These are phyloP conservation scores for Polypterus senegalus DNA, from an alignment of 2,113 vertebrate genomes.

Conservation along the genomic window DNA sequence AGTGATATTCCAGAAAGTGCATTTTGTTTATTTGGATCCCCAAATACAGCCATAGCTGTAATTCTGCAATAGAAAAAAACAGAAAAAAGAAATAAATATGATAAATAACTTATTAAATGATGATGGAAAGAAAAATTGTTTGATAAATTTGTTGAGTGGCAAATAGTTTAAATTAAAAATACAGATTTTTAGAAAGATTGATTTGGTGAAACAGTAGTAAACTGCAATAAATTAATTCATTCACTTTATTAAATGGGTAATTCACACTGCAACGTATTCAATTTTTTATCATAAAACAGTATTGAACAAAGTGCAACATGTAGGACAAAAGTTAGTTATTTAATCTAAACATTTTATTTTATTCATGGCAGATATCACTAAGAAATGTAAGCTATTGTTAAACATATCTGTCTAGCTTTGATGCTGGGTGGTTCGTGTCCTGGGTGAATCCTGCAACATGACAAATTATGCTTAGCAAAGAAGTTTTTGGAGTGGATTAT, in stretches of 20 bases:
- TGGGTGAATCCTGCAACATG: too few species aligned
- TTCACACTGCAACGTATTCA: background rate
- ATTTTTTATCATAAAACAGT: too few species aligned
- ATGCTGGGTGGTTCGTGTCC: too few species aligned
- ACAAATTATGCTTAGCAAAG: too few species aligned
- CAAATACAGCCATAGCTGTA: conserved; percentile 61
- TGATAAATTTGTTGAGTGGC: background rate
- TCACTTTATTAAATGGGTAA: background rate
- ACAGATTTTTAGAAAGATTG: background rate
- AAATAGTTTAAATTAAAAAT: background rate
- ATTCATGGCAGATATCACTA: too few species aligned
- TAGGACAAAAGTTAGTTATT: too few species aligned
- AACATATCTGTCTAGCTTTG: too few species aligned
- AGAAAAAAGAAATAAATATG: background rate
- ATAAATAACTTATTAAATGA: background rate
- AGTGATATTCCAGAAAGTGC: conserved; percentile 63
- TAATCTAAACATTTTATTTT: too few species aligned
- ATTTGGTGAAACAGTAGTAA: background rate
- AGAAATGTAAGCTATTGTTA: too few species aligned
- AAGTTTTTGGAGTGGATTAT: too few species aligned
- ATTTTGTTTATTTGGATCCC: conserved; percentile 62
- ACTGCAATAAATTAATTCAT: background rate
- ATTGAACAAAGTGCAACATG: too few species aligned
- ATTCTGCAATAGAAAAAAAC: conserved; percentile 44
- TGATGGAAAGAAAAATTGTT: background rate